Conservation (phyloP, 2,888 invertebrate genomes). For the Ischnura elegans region DNA sequence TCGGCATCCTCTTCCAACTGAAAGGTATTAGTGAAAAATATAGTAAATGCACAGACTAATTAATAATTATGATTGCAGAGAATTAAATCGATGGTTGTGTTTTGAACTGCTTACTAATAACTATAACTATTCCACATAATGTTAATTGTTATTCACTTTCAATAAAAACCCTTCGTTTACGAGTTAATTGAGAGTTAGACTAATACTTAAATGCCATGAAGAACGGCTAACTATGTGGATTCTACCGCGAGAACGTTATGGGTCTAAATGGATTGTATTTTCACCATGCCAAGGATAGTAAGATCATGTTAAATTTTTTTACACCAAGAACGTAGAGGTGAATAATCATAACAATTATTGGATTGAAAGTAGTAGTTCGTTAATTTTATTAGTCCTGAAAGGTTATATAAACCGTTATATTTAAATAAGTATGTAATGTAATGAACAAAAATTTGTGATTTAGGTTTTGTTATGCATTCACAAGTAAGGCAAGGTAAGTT, state of each 20-base stretch:
- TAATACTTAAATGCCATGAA: neutral
- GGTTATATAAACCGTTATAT: too few species aligned
- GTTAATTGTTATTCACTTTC: neutral
- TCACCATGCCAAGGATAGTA: neutral
- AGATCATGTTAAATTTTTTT: neutral
- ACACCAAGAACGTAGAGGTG: neutral
- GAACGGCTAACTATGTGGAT: neutral
- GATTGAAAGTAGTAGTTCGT: neutral
- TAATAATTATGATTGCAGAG: neutral
- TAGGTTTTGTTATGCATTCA: too few species aligned
- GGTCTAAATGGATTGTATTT: neutral
- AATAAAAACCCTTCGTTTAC: neutral
- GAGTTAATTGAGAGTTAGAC: neutral
- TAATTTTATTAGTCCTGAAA: neutral
- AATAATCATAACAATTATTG: neutral
- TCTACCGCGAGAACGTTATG: neutral
- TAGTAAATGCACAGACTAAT: neutral
- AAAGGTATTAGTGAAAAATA: neutral
- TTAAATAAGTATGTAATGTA: too few species aligned
- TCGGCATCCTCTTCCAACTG: conserved; percentile 31
- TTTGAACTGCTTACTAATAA: neutral
- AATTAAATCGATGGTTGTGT: neutral
- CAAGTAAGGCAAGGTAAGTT: too few species aligned
- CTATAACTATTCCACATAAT: neutral
- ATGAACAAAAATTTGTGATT: neutral